Base-by-base conservation (phyloP, 2,888 invertebrate species). In the Drosophila heteroneura region DNA sequence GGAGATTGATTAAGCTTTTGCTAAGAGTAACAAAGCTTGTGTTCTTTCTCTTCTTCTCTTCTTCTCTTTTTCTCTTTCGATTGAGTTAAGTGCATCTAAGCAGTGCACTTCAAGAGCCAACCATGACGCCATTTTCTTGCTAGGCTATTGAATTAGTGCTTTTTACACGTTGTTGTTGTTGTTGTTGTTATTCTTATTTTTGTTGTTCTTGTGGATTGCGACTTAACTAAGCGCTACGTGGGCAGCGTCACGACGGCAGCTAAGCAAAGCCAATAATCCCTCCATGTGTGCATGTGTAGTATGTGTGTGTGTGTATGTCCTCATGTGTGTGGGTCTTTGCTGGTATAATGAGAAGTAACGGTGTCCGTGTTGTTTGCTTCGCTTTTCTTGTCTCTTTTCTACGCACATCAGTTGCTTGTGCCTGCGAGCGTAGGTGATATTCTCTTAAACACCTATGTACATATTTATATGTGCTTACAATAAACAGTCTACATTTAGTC, bases 41-140 rank as follows among this genome's bases (percentile, higher is more conserved):
- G 3, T 26, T 39, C 10, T 28, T 28, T 19, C 37, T 59, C 26
- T 22, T 22, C 35, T 16, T 35, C 35, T 35, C 33, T 12, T 12
- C 16, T 5, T 30, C 33, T 3, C 62, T 28, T 62, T 62, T 7
- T 37, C 33, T 3, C 62, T 28, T 62, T 62, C 12, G 33, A 39
- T 37, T 26, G 66, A 57, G 59, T 63, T 79, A 70, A 82, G 80
- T 82, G 81, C 76, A 82, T 76, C 73, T 76, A 53, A 76, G 81
- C 68, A 71, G 57, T 69, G 68, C 82, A 82, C 68, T 81, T 64
- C 22, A 71, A 74, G 70, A 16, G 35, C 57, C 67, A 73, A 70
- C 56, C 72, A 73, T 73, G 76, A 73, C 70, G 82, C 75, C 65
- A 77, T 69, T 58, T 59, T 73, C 32, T 49, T 54, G 56, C 51